Evolutionary conservation across 2,113 vertebrate genomes (phyloP).

Genomic region (Felis catus): F.catus_Fca126_mat1.0 CM031416.1:148082001-148082500

Average conservation of each 20-base stretch:
- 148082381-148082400: not conserved
- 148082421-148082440: not conserved
- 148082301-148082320: not conserved
- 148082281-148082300: not conserved
- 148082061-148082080: too few relatives aligned
- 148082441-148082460: not conserved
- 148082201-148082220: not conserved
- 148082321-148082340: not conserved
- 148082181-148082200: not conserved
- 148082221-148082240: not conserved
- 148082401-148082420: too few relatives aligned
- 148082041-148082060: accelerated
- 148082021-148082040: too few relatives aligned
- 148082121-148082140: too few relatives aligned
- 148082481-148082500: too few relatives aligned
- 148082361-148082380: not conserved
- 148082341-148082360: not conserved
- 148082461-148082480: not conserved
- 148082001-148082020: too few relatives aligned
- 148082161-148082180: not conserved
- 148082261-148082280: too few relatives aligned
- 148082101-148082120: too few relatives aligned
- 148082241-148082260: not conserved
- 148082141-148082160: not conserved
- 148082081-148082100: too few relatives aligned